Base-by-base conservation (phyloP, 2,113 vertebrate genomes). In the Xenopus borealis region DNA sequence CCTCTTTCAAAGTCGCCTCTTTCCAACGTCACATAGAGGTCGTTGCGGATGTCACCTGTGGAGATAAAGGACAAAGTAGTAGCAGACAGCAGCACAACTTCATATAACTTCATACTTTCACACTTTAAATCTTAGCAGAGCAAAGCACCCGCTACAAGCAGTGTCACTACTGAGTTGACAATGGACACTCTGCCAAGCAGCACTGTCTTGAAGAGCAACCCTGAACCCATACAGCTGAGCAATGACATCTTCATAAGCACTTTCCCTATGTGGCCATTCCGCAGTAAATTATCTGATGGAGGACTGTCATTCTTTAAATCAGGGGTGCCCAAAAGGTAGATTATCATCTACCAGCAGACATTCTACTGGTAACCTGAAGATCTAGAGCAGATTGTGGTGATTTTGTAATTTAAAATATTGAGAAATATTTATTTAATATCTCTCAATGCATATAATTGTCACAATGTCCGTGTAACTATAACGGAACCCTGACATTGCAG, bases 1-100 rank as follows among this genome's bases (percentile, higher is more conserved):
- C 97, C 97, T 83, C 96, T 87, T 69, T 99, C 97, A 12, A 99
- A 98, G 72, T 99, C 97, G 0, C 97, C 97, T 79, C 93, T 91
- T 80, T 98, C 97, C 85, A 99, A 81, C 0, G 92, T 98, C 83
- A 99, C 89, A 83, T 99, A 98, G 12, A 98, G 84, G 86, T 98
- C 97, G 18, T 99, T 99, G 44, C 97, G 91, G 76, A 98, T 90
- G 74, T 99, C 97, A 67, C 97, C 97, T 99, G 78, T 13, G 33
- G 63, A 0, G n/a, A 79, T 61, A 59, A 57, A 74, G 62, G 23
- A 72, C 75, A 64, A 0, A 68, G 1, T 0, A 20, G 77, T n/a
- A n/a, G 27, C 4, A 2, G 3, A 81, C 33, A 0, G 13, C 66
- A 82, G 13, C 45, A 27, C 55, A 18, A 13, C 18, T 10, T 67